Percentiles rank a stretch among this genome's conserved stretches.
Conservation (phyloP, 2,888 invertebrate species). For the Pachydiplax longipennis region DNA sequence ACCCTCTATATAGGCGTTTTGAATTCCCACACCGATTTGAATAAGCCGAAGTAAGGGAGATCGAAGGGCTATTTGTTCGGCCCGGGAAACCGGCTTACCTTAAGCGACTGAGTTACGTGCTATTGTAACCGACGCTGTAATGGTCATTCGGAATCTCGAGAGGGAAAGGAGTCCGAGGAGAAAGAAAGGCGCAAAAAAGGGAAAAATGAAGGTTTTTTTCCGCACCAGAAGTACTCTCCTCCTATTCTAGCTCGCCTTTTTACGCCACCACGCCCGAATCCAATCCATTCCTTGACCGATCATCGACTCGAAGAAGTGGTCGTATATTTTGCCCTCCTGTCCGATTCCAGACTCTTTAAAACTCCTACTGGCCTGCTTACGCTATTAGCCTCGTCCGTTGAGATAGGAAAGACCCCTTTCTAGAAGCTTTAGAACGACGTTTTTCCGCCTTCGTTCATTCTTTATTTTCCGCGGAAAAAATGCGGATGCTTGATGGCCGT, state of each 20-base stretch:
- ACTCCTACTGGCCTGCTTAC: neutral
- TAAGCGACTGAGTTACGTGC: neutral
- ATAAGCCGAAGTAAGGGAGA: neutral
- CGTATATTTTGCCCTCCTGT: neutral
- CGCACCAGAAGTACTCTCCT: neutral
- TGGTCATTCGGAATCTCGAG: constrained; percentile 15
- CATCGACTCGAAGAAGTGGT: neutral
- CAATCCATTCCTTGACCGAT: neutral
- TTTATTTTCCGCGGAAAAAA: neutral
- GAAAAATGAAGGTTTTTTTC: neutral
- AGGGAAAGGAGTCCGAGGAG: neutral
- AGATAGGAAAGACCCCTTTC: neutral
- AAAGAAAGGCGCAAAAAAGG: neutral
- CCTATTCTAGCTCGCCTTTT: neutral
- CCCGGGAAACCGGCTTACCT: neutral
- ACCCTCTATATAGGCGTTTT: neutral
- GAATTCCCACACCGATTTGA: constrained; percentile 30
- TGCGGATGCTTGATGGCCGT: neutral
- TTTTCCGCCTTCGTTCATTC: neutral
- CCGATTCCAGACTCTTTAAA: neutral
- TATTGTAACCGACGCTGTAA: neutral
- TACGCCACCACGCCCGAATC: neutral
- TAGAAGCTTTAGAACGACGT: neutral
- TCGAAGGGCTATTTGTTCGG: constrained; percentile 32
- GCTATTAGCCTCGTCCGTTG: neutral